Evolutionary conservation across 2,113 vertebrate genomes (phyloP).

Genomic region (Motacilla tschutschensis): DNA sequence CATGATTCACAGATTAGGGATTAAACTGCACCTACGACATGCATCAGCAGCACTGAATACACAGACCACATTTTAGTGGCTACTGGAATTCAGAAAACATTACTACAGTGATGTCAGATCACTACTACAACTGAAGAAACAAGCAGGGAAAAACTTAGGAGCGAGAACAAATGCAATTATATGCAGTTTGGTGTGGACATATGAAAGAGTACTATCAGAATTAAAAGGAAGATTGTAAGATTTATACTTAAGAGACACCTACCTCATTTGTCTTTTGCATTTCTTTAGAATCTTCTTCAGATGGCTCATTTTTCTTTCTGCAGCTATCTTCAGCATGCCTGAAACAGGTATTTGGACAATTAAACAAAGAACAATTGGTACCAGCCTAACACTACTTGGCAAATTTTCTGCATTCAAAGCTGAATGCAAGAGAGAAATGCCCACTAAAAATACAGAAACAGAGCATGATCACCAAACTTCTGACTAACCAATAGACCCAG

Average conservation of each 20-base stretch:
- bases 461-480: background rate
- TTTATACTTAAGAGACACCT: slow-evolving; percentile 1
- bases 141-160: background rate
- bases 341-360: background rate
- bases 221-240: background rate
- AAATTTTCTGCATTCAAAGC: background rate
- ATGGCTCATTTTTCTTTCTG: slow-evolving; percentile 81
- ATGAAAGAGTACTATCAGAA: background rate
- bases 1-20: background rate
- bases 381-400: background rate
- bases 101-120: background rate
- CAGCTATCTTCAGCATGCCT: slow-evolving; percentile 69
- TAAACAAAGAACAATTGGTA: background rate
- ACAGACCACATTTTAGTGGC: background rate
- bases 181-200: background rate
- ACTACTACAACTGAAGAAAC: background rate
- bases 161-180: rapidly evolving
- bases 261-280: slow-evolving; percentile 76
- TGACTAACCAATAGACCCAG: background rate
- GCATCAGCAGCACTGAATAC: background rate
- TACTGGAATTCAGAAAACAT: background rate
- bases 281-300: slow-evolving; percentile 79
- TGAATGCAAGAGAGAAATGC: background rate
- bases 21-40: background rate
- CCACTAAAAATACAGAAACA: background rate